phyloP scores from a whole-genome alignment of 2,113 vertebrate genomes.

The Pseudolaguvia tuberculata region DNA sequence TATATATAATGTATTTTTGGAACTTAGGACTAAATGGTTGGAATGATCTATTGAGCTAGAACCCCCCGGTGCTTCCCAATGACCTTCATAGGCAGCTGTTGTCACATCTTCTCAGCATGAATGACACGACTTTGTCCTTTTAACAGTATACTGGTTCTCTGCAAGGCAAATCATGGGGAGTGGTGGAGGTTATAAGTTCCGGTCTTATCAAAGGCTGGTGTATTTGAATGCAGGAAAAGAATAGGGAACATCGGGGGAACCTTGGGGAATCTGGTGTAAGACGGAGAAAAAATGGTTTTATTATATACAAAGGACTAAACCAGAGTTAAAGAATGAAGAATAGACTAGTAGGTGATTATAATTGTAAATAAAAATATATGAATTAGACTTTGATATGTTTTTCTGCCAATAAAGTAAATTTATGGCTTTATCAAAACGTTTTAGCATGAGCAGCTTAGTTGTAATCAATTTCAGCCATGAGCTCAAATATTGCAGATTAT shows the following conservation, averaged over 20 bases:
- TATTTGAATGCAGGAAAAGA: conserved; percentile 49
- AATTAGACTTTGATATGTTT: not conserved
- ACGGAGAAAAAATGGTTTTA: conserved; percentile 21
- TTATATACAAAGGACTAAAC: conserved; percentile 27
- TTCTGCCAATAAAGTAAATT: not conserved
- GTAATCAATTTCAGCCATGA: too few species aligned
- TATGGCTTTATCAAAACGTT: not conserved
- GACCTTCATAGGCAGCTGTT: conserved; percentile 42
- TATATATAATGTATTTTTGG: not conserved
- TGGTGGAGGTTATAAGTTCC: conserved; percentile 23
- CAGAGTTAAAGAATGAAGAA: conserved; percentile 8
- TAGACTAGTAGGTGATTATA: conserved; percentile 2
- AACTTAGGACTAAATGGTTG: conserved; percentile 10
- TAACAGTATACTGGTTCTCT: conserved; percentile 21
- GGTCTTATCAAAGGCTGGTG: conserved; percentile 37
- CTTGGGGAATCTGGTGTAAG: conserved; percentile 24
- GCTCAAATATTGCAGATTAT: too few species aligned
- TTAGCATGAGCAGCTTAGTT: too few species aligned
- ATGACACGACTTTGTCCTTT: conserved; percentile 37
- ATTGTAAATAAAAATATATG: not conserved
- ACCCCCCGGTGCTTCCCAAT: conserved; percentile 14
- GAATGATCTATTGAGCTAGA: conserved; percentile 26
- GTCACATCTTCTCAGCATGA: conserved; percentile 37
- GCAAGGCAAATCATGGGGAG: conserved; percentile 7
- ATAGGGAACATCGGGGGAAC: conserved; percentile 8